phyloP scores from a whole-genome alignment of 2,113 vertebrate genomes.

The Fregata magnificens region DNA sequence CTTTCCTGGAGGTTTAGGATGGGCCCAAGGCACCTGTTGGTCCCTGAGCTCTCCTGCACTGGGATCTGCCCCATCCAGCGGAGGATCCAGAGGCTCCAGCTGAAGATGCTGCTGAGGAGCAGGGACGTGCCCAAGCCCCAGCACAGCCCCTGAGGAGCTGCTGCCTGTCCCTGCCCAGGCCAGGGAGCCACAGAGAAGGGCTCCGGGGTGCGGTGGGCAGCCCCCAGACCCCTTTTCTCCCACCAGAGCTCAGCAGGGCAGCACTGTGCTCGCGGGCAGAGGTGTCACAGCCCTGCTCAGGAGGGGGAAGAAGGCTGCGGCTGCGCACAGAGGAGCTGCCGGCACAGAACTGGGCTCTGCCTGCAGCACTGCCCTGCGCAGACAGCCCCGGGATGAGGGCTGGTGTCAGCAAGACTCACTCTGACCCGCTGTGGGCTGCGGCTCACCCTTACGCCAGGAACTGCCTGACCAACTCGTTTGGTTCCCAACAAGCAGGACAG shows the following conservation, averaged over 20 bases:
- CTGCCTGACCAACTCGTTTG: fast-evolving
- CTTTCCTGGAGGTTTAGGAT: neutral
- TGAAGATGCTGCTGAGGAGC: neutral
- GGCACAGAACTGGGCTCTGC: neutral
- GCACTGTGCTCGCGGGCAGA: neutral
- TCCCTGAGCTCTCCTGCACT: neutral
- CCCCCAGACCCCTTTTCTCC: neutral
- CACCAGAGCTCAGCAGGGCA: neutral
- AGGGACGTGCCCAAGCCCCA: neutral
- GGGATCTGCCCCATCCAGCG: too few species aligned
- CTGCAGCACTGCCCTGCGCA: neutral
- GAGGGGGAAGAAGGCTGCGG: neutral
- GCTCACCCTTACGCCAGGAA: neutral
- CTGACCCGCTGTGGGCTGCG: too few species aligned
- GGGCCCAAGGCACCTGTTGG: too few species aligned
- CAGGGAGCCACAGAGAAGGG: neutral
- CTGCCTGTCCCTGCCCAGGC: neutral
- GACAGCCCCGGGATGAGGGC: neutral
- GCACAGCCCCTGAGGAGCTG: neutral
- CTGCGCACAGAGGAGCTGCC: too few species aligned
- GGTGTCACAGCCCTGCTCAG: neutral
- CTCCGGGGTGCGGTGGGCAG: neutral
- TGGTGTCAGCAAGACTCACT: neutral
- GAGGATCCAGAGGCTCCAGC: neutral
- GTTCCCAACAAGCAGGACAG: too few species aligned